Percentiles rank a stretch among this genome's conserved stretches.
Evolutionary conservation across 2,113 vertebrate species (phyloP).

Genomic region (Pterocles gutturalis): DNA sequence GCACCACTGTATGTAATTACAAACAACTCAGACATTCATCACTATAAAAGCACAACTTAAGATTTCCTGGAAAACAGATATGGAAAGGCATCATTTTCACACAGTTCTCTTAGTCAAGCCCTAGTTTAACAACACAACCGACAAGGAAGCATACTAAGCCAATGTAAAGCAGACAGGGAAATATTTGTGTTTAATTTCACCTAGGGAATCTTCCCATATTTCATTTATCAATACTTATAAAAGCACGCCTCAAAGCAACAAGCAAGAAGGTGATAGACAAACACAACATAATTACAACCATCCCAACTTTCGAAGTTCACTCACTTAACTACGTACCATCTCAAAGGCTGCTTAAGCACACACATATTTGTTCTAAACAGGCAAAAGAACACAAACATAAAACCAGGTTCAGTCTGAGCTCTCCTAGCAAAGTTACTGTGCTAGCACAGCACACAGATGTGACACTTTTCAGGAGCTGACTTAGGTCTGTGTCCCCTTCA

Average conservation of each 20-base stretch:
- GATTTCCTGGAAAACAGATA: background rate
- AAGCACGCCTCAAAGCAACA: background rate
- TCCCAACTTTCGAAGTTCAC: background rate
- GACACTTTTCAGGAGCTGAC: background rate
- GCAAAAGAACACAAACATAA: rapidly evolving
- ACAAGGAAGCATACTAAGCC: background rate
- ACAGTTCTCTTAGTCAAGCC: background rate
- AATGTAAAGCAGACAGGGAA: background rate
- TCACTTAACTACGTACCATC: rapidly evolving
- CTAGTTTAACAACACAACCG: background rate
- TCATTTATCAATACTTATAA: background rate
- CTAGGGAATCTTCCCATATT: background rate
- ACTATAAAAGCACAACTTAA: background rate
- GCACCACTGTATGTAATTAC: background rate
- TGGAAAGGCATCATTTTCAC: background rate
- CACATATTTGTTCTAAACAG: too few relatives aligned
- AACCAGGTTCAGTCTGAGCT: background rate
- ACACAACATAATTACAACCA: background rate
- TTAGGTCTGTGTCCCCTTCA: background rate
- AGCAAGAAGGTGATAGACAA: too few relatives aligned
- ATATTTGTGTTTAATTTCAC: background rate
- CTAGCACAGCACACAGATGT: rapidly evolving
- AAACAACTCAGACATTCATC: background rate
- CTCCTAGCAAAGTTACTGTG: rapidly evolving
- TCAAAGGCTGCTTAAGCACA: background rate